Base-by-base conservation (phyloP, 2,113 vertebrate genomes). In the Neomonachus schauinslandi region DNA sequence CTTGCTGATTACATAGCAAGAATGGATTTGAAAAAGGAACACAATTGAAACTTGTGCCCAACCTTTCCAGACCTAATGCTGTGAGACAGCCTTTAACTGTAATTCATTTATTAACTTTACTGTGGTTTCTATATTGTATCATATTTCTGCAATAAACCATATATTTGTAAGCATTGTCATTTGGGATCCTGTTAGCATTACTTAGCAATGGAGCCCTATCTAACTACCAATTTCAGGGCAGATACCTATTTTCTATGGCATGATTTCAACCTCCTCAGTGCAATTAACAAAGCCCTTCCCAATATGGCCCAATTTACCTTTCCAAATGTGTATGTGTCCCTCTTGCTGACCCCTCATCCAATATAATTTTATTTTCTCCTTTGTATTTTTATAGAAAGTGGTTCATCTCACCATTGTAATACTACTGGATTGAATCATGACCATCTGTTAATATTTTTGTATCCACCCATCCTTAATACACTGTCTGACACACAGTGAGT, bases 281-380 rank as follows among this genome's bases (percentile, higher is more conserved):
- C 18, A 95, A 67, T 91, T 90, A 77, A 33, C 15, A 67, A 36
- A 49, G 4, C 0, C 19, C 61, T 89, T 85, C 28, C 42, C 8
- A 69, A 36, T 77, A 82, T 86, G 26, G 15, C 4, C n/a, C 0
- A 42, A 16, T 91, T 83, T 92, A 74, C 84, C 42, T 71, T 46
- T 69, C 14, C 39, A 80, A 92, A 89, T 0, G 1, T 42, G 31
- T 79, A 51, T 51, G 4, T 63, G 31, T 67, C 26, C 26, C 24
- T 95, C 31, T 9, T 65, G 19, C 19, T 95, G 33, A n/a, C 8
- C 6, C 15, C 3, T 65, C 7, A 46, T 13, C 2, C 26, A 91
- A 92, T 87, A 80, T n/a, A 71, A 85, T 83, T 95, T 94, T 82
- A 93, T 94, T 76, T 85, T 89, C 9, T 76, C 51, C 42, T 49